Percentiles rank a stretch among this genome's conserved stretches.
These are phyloP conservation scores for Aphis craccivora DNA, from an alignment of 1,140 invertebrate species.

Conservation along the genomic window DNA sequence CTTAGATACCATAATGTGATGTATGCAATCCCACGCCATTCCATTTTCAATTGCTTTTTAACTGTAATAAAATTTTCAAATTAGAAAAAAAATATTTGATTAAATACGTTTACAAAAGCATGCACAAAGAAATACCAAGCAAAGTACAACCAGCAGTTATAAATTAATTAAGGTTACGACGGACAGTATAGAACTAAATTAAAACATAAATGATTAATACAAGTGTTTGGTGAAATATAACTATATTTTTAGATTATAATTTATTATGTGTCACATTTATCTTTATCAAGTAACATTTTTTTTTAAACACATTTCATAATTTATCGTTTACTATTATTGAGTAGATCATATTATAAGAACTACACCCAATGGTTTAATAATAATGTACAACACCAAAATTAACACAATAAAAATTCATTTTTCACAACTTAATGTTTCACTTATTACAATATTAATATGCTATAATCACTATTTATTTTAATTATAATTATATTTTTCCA, in stretches of 20 bases:
- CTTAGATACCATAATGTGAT: slow-evolving; percentile 69
- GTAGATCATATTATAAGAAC: neutral
- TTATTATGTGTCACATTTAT: neutral
- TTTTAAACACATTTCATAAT: neutral
- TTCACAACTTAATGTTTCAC: neutral
- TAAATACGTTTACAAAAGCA: neutral
- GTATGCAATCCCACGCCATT: slow-evolving; percentile 66
- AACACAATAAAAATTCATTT: neutral
- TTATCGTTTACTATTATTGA: neutral
- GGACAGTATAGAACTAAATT: neutral
- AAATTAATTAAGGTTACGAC: neutral
- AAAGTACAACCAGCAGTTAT: slow-evolving; percentile 12
- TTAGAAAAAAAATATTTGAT: neutral
- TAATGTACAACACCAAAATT: neutral
- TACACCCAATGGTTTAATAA: neutral
- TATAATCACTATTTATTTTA: neutral
- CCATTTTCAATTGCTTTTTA: slow-evolving; percentile 59
- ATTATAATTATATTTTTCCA: neutral
- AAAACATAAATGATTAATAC: neutral
- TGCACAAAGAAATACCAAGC: slow-evolving; percentile 17
- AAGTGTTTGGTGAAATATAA: neutral
- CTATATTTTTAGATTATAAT: slow-evolving; percentile 24
- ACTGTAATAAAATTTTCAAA: slow-evolving; percentile 39
- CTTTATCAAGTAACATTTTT: neutral
- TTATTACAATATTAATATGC: neutral